A percentile compares a stretch with the other conserved stretches of the same genome.
These are phyloP conservation scores for Ichneumoninae sp. DNA, from an alignment of 2,888 invertebrate genomes.

Conservation along the genomic window DNA sequence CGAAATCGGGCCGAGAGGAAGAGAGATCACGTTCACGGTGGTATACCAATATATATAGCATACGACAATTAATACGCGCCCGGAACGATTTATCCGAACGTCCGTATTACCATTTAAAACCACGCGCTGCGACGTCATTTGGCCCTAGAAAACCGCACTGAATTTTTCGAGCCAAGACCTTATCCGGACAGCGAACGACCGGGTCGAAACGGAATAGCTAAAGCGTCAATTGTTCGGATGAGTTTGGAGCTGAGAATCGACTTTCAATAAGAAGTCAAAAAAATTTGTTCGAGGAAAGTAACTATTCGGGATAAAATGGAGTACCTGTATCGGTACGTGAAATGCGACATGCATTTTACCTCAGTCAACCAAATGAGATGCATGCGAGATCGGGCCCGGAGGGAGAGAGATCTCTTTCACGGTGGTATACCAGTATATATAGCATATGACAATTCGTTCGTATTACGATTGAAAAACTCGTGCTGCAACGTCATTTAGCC, in stretches of 20 bases:
- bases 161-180: not conserved
- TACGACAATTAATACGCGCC: constrained; percentile 63
- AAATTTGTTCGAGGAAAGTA: too few species aligned
- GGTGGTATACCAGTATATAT: constrained; percentile 52
- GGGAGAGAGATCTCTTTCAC: constrained; percentile 38
- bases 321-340: too few species aligned
- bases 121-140: not conserved
- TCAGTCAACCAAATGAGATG: too few species aligned
- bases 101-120: not conserved
- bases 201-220: too few species aligned
- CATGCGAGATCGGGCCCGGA: constrained; percentile 7
- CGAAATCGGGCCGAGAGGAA: constrained; percentile 67
- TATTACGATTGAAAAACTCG: not conserved
- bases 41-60: constrained; percentile 42
- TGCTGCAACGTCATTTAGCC: not conserved
- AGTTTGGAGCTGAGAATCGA: too few species aligned
- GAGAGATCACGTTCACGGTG: constrained; percentile 52
- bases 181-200: too few species aligned
- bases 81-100: constrained; percentile 57
- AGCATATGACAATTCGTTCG: constrained; percentile 51
- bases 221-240: too few species aligned
- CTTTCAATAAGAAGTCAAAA: too few species aligned
- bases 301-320: too few species aligned
- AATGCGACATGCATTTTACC: too few species aligned
- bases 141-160: not conserved